A percentile compares a stretch with the other conserved stretches of the same genome.
phyloP scores from a whole-genome alignment of 2,797 vertebrate species.

The Heteromormyrus szaboi region DNA sequence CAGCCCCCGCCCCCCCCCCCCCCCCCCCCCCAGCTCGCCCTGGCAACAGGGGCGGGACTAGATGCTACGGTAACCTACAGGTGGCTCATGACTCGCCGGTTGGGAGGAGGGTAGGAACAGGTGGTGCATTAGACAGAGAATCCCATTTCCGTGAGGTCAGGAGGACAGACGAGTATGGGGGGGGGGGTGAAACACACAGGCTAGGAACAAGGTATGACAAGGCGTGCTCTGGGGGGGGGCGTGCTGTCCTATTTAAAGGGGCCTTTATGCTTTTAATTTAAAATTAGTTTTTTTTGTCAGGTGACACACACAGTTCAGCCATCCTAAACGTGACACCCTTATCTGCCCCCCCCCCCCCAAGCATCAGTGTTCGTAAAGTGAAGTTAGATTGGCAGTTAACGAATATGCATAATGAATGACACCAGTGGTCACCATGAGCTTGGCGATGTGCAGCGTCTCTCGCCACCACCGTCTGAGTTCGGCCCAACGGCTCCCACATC shows the following conservation, averaged over 20 bases:
- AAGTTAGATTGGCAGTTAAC: background rate
- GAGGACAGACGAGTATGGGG: background rate
- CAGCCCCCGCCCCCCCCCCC: background rate
- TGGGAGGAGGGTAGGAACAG: constrained; percentile 48
- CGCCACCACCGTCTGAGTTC: background rate
- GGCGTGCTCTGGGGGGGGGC: background rate
- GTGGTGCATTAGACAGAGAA: constrained; percentile 56
- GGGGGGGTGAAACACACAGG: background rate
- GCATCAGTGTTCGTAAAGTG: background rate
- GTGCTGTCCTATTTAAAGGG: background rate
- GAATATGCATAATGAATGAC: background rate
- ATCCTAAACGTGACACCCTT: background rate
- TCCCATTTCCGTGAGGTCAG: constrained; percentile 23
- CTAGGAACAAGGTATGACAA: background rate
- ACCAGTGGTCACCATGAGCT: background rate
- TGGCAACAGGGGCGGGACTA: background rate
- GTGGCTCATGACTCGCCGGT: background rate
- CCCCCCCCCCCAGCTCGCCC: background rate
- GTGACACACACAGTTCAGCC: background rate
- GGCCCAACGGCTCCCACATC: background rate
- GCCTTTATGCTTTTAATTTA: background rate
- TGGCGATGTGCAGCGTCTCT: background rate
- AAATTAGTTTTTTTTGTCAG: background rate
- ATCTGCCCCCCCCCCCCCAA: background rate
- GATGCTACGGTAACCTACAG: background rate